Conservation (phyloP, 2,888 invertebrate species). For the Epirrhoe alternata region DNA sequence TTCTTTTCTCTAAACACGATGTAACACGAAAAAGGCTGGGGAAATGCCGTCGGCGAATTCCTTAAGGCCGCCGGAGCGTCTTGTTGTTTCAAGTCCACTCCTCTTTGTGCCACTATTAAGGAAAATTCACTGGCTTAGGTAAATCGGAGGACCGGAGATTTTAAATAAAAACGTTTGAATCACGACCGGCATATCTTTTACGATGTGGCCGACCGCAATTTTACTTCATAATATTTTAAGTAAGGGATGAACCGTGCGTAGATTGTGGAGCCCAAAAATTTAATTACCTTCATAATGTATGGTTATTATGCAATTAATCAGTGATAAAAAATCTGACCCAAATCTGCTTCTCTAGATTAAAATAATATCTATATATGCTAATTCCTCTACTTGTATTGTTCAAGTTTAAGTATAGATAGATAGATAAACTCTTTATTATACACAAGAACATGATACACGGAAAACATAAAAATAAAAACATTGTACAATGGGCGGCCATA, state of each 20-base stretch:
- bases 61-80: constrained; percentile 60
- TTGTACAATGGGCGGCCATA: too few species aligned
- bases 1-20: constrained; percentile 83
- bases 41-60: constrained; percentile 78
- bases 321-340: constrained; percentile 29
- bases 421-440: too few species aligned
- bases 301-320: constrained; percentile 32
- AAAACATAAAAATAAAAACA: too few species aligned
- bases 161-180: constrained; percentile 44
- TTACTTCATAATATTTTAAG: constrained; percentile 44
- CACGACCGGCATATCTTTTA: constrained; percentile 41
- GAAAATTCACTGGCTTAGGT: constrained; percentile 66
- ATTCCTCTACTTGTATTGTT: background rate
- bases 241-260: constrained; percentile 36
- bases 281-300: constrained; percentile 40
- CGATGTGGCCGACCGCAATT: constrained; percentile 45
- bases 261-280: constrained; percentile 36
- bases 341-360: constrained; percentile 16
- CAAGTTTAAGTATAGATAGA: background rate
- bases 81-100: constrained; percentile 74
- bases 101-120: constrained; percentile 71
- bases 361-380: background rate
- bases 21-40: constrained; percentile 83
- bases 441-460: too few species aligned
- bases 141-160: constrained; percentile 57